Evolutionary conservation across 2,113 vertebrate genomes (phyloP), one percentile per base, ranked within the genome.

Genomic region (Microcebus lehilahytsara): DNA sequence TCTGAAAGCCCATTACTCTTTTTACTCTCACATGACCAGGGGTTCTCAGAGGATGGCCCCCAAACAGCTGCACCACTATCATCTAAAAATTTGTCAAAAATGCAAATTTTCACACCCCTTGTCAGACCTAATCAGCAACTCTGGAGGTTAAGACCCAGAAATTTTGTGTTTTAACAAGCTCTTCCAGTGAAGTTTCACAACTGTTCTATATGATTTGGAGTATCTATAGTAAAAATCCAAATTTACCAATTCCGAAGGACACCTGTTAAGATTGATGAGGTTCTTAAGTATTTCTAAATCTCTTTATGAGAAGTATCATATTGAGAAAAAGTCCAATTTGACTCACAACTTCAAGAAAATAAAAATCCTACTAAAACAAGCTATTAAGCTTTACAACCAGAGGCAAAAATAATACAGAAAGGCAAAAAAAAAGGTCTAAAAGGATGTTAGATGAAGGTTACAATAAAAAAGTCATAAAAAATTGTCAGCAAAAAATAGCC

Each of bases 211-310:
- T 74, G 22, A 86, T 67, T 78, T 79, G 72, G 95, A 56, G 14
- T 42, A 80, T 23, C 64, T 71, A 94, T 6, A 67, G 49, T 74
- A 42, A 81, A 60, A 86, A 34, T 89, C 58, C 66, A 71, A 78
- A 84, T 40, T 86, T 67, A 93, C 51, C 85, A 91, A 64, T 32
- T 95, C n/a, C 37, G 84, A 51, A 85, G 85, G 51, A 96, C 77
- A 93, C 37, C 37, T 93, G 37, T 64, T 84, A 83, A 51, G 37
- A 74, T 0, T 22, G 46, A 66, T 51, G 16, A 87, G 19, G 30
- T 92, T 89, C 25, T 42, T 81, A 51, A 89, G 37, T 66, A 85
- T 94, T 89, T 34, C 94, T n/a, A 97, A 97, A 80, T 94, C 23
- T 69, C 22, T 66, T 34, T 51, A 37, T 25, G 16, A 34, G 8